Percentiles rank a stretch among this genome's conserved stretches.
Conservation (phyloP, 1,140 invertebrate genomes). For the Mercenaria mercenaria region DNA sequence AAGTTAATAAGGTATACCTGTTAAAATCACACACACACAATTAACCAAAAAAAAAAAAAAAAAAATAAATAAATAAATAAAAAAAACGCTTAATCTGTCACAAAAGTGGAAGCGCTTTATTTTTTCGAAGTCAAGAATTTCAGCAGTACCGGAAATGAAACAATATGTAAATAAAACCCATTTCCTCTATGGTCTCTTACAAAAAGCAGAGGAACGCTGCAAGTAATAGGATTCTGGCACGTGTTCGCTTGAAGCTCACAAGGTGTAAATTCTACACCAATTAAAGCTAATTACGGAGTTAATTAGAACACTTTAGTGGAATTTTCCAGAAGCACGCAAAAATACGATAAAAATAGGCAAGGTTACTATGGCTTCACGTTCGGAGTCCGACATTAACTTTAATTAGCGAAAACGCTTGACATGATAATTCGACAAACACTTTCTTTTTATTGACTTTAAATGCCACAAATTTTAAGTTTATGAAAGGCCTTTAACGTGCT, state of each 20-base stretch:
- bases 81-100: no score
- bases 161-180: no score
- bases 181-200: no score
- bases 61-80: no score
- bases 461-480: constrained; percentile 38
- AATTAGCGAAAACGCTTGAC: not conserved
- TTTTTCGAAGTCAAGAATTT: no score
- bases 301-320: constrained; percentile 1
- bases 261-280: constrained; percentile 25
- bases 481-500: not conserved
- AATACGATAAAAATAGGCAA: constrained; percentile 19
- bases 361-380: constrained; percentile 24
- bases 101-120: no score
- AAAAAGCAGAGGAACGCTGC: no score
- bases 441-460: constrained; percentile 18
- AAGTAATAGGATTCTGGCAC: not conserved
- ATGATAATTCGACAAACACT: not conserved
- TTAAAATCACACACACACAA: no score
- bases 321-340: not conserved
- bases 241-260: not conserved
- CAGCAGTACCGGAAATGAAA: no score
- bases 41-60: no score
- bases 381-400: not conserved
- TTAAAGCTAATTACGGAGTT: constrained; percentile 15
- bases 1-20: no score